Percentiles rank a stretch among this genome's conserved stretches.
Conservation (phyloP, 2,797 vertebrate species). For the Moxostoma hubbsi region DNA sequence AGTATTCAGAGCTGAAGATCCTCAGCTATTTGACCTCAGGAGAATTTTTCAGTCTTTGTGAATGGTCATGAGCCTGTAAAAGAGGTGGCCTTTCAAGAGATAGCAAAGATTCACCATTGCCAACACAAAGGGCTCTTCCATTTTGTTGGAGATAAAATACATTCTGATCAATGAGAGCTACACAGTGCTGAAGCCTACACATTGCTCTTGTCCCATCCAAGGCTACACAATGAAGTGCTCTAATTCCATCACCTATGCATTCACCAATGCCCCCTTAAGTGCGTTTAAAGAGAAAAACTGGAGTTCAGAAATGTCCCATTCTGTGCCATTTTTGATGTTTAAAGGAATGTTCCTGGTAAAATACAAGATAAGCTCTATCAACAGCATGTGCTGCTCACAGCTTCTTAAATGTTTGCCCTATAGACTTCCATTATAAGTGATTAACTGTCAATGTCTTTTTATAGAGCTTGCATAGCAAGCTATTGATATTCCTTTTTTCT, state of each 20-base stretch:
- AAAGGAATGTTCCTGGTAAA: background rate
- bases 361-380: background rate
- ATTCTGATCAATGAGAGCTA: slow-evolving; percentile 61
- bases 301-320: background rate
- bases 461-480: background rate
- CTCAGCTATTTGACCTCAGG: slow-evolving; percentile 28
- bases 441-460: background rate
- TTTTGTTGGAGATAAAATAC: slow-evolving; percentile 60
- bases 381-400: background rate
- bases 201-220: slow-evolving; percentile 56
- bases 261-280: slow-evolving; percentile 53
- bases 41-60: slow-evolving; percentile 46
- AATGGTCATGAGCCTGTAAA: slow-evolving; percentile 46
- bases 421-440: background rate
- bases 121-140: slow-evolving; percentile 55
- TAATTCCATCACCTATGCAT: slow-evolving; percentile 55
- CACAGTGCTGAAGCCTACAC: slow-evolving; percentile 53
- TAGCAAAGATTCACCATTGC: slow-evolving; percentile 53
- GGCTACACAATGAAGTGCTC: slow-evolving; percentile 53
- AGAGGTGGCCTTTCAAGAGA: slow-evolving; percentile 50
- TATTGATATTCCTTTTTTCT: no score
- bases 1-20: slow-evolving; percentile 39
- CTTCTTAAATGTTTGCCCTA: background rate
- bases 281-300: slow-evolving; percentile 34
- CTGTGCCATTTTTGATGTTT: background rate